Conservation (phyloP, 2,888 invertebrate genomes). For the Oeneis ivallda region DNA sequence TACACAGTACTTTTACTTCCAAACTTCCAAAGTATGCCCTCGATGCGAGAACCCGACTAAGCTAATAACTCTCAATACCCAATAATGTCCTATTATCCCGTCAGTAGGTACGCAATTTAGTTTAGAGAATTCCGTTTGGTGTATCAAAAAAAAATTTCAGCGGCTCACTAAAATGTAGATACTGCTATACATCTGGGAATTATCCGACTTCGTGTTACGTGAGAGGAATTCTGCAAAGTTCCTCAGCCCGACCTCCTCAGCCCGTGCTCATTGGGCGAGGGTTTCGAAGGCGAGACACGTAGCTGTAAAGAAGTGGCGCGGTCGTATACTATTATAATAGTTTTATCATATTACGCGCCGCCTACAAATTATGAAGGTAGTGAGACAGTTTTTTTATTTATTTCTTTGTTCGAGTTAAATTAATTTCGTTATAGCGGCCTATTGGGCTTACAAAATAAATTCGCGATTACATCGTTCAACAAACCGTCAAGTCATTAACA, state of each 20-base stretch:
- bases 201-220: slow-evolving; percentile 41
- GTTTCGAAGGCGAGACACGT: slow-evolving; percentile 40
- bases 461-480: too few species aligned
- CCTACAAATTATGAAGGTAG: slow-evolving; percentile 26
- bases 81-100: not conserved
- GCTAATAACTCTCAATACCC: not conserved
- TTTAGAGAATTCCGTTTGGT: not conserved
- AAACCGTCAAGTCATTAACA: too few species aligned
- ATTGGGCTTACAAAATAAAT: too few species aligned
- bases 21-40: too few species aligned
- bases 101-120: not conserved
- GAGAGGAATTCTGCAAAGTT: slow-evolving; percentile 37
- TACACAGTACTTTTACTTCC: too few species aligned
- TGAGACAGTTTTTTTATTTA: too few species aligned
- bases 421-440: too few species aligned
- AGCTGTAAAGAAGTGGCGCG: slow-evolving; percentile 38
- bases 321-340: slow-evolving; percentile 39
- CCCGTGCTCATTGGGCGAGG: slow-evolving; percentile 33
- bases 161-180: slow-evolving; percentile 37
- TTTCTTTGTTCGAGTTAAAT: too few species aligned
- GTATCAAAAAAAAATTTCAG: not conserved
- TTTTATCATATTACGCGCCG: slow-evolving; percentile 37
- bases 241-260: slow-evolving; percentile 34
- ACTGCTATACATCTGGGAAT: slow-evolving; percentile 39
- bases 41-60: not conserved